Evolutionary conservation across 2,888 invertebrate species (phyloP).

Genomic region (Plusia festucae): DNA sequence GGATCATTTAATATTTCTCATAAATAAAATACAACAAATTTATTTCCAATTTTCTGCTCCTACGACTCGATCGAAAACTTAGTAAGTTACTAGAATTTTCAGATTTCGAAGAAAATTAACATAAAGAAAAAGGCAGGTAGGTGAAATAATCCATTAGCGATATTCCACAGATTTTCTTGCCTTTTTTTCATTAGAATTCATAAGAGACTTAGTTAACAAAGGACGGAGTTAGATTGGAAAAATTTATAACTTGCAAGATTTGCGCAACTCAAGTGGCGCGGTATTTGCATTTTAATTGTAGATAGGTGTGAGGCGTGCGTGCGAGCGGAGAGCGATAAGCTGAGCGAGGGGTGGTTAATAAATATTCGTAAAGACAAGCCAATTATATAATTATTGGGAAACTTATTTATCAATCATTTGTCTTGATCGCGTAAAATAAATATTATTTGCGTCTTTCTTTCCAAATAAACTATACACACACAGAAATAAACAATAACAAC

Average conservation of each 20-base stretch:
- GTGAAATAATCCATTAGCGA: slow-evolving; percentile 61
- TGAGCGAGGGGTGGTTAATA: slow-evolving; percentile 4
- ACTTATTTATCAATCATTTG: no score
- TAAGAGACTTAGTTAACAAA: slow-evolving; percentile 68
- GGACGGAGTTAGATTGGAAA: slow-evolving; percentile 76
- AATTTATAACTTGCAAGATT: slow-evolving; percentile 77
- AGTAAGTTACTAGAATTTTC: slow-evolving; percentile 19
- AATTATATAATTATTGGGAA: no score
- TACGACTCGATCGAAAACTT: slow-evolving; percentile 11
- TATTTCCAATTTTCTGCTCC: not conserved
- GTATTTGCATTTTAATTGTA: slow-evolving; percentile 80
- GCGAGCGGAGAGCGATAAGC: slow-evolving; percentile 23
- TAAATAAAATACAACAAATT: not conserved
- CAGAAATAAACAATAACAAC: no score
- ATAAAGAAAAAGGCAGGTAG: slow-evolving; percentile 53
- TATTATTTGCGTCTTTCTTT: no score
- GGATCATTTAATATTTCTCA: no score
- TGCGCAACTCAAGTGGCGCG: slow-evolving; percentile 70
- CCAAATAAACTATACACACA: no score
- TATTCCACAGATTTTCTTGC: slow-evolving; percentile 53
- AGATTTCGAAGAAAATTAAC: slow-evolving; percentile 45
- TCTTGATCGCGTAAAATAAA: no score
- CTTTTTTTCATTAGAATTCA: slow-evolving; percentile 62
- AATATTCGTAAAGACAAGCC: not conserved
- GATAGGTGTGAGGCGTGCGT: slow-evolving; percentile 17